Evolutionary conservation across 1,140 invertebrate genomes (phyloP).

Genomic region (Aphelinus atriplicis): DNA sequence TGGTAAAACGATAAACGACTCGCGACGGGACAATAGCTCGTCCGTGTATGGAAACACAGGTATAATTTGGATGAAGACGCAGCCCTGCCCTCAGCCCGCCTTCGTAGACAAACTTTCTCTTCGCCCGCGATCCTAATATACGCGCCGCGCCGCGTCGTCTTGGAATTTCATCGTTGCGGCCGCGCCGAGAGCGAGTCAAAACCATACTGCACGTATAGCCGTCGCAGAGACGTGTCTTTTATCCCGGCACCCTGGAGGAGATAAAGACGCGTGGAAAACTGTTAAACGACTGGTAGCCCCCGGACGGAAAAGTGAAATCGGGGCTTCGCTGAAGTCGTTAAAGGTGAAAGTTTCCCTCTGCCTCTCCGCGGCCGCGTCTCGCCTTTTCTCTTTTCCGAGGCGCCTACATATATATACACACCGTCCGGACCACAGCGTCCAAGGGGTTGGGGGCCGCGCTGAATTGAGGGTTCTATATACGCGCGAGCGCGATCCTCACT

Average conservation of each 20-base stretch:
- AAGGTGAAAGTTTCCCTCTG: constrained; percentile 23
- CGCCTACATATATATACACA: too few species aligned
- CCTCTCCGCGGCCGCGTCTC: neutral
- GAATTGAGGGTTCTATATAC: too few species aligned
- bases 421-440: too few species aligned
- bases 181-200: too few species aligned
- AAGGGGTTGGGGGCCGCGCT: too few species aligned
- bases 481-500: too few species aligned
- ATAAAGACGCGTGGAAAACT: constrained; percentile 24
- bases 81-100: neutral
- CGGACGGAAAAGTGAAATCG: constrained; percentile 30
- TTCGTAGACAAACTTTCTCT: constrained; percentile 21
- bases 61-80: neutral
- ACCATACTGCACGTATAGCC: too few species aligned
- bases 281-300: too few species aligned
- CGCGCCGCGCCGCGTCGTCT: neutral
- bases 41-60: constrained; percentile 3
- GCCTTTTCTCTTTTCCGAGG: neutral
- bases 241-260: neutral
- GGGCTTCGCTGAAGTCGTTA: constrained; percentile 8
- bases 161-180: neutral
- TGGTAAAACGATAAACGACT: constrained; percentile 19
- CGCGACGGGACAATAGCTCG: neutral
- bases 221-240: constrained; percentile 16
- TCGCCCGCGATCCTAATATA: neutral